These are phyloP conservation scores for Argentina silus DNA, from an alignment of 2,797 vertebrate genomes.

Conservation along the genomic window DNA sequence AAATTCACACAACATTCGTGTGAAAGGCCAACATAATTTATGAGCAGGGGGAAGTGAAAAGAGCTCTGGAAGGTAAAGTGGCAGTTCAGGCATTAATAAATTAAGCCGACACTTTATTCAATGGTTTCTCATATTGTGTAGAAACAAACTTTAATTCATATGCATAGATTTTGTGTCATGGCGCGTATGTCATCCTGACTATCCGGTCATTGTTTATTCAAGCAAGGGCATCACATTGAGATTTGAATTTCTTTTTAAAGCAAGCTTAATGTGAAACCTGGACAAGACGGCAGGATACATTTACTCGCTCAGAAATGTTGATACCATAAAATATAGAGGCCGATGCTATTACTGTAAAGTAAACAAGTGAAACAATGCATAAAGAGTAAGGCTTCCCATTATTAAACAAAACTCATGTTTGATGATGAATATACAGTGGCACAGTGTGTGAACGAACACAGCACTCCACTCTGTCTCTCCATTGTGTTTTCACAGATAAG, in stretches of 20 bases:
- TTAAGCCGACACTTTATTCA: neutral
- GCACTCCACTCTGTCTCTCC: too few relatives aligned
- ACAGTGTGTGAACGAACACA: too few relatives aligned
- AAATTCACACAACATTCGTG: conserved; percentile 38
- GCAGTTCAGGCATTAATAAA: neutral
- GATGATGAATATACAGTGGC: too few relatives aligned
- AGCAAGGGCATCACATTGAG: neutral
- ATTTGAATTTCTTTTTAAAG: neutral
- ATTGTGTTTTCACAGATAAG: too few relatives aligned
- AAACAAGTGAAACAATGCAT: too few relatives aligned
- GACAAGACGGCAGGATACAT: neutral
- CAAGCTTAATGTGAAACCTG: neutral
- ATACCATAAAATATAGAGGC: too few relatives aligned
- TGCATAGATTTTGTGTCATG: neutral
- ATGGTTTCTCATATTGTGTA: neutral
- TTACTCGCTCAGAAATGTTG: neutral
- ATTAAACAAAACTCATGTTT: too few relatives aligned
- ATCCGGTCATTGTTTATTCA: neutral
- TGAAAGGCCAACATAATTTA: neutral
- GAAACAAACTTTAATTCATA: neutral
- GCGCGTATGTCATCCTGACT: neutral
- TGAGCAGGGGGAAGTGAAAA: neutral
- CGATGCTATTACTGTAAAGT: too few relatives aligned
- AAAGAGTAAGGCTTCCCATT: too few relatives aligned
- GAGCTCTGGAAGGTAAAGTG: neutral